Evolutionary conservation across 2,113 vertebrate genomes (phyloP).

Genomic region (Geococcyx californianus): DNA sequence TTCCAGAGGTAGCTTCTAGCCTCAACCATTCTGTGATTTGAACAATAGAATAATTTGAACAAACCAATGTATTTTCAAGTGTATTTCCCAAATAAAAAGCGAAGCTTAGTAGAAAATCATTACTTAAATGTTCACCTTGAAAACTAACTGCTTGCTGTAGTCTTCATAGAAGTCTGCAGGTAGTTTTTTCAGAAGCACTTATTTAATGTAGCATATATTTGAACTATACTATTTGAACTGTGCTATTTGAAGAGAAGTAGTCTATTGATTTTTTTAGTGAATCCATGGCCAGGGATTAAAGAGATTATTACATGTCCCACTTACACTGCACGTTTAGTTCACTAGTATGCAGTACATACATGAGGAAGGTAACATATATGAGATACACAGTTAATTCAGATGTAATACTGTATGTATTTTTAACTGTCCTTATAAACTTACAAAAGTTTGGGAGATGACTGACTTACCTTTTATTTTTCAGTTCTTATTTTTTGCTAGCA

Average conservation of each 20-base stretch:
- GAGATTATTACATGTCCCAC: neutral
- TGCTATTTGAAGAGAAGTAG: neutral
- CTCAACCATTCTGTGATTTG: neutral
- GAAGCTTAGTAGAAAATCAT: neutral
- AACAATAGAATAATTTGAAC: neutral
- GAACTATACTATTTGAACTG: neutral
- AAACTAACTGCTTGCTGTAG: neutral
- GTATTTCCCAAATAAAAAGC: neutral
- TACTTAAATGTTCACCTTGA: neutral
- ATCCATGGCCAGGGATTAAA: neutral
- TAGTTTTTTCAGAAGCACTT: neutral
- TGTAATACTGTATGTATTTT: neutral
- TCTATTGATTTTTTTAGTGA: neutral
- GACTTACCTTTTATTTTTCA: neutral
- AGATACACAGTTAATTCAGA: neutral
- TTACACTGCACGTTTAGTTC: neutral
- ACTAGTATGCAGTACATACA: neutral
- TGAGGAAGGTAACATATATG: neutral
- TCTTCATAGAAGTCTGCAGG: neutral
- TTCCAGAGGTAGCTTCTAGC: no score
- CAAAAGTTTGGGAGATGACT: neutral
- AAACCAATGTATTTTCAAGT: neutral
- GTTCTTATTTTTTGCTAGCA: neutral
- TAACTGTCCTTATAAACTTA: neutral
- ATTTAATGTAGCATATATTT: neutral